Percentiles rank a stretch among this genome's conserved stretches.
Conservation (phyloP, 1,140 invertebrate genomes). For the Teleopsis dalmanni region DNA sequence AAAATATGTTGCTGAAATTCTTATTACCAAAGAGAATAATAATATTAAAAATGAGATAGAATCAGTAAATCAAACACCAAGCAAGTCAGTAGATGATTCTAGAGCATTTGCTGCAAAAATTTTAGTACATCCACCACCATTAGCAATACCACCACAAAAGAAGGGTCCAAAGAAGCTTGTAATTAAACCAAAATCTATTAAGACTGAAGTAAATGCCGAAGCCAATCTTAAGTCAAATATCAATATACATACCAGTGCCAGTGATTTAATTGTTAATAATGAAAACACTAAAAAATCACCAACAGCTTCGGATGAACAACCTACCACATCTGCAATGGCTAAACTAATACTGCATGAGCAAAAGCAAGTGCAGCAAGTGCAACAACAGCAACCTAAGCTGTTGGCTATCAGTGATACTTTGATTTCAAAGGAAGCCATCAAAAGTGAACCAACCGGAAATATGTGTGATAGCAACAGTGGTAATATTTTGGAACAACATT, state of each 20-base stretch:
- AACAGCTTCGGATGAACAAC: slow-evolving; percentile 1
- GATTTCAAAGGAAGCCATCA: slow-evolving; percentile 3
- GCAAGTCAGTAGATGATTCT: neutral
- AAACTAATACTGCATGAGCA: slow-evolving; percentile 4
- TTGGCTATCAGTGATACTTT: neutral
- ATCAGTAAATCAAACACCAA: slow-evolving; percentile 1
- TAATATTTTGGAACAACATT: slow-evolving; percentile 11
- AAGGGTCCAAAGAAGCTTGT: slow-evolving; percentile 40
- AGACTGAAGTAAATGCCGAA: slow-evolving; percentile 23
- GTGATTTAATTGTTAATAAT: neutral
- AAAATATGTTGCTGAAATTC: too few species aligned
- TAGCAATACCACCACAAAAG: slow-evolving; percentile 19
- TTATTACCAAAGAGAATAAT: slow-evolving; percentile 29
- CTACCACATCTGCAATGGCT: slow-evolving; percentile 11
- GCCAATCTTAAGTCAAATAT: slow-evolving; percentile 10
- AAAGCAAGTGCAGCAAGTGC: neutral
- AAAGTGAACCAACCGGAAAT: slow-evolving; percentile 9
- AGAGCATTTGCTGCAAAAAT: neutral
- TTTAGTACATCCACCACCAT: slow-evolving; percentile 18
- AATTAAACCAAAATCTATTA: slow-evolving; percentile 37
- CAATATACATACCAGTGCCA: neutral
- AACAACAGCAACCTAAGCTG: neutral
- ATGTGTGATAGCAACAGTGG: slow-evolving; percentile 2
- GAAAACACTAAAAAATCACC: slow-evolving; percentile 2
- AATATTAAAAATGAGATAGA: slow-evolving; percentile 14